Percentiles rank a stretch among this genome's conserved stretches.
Evolutionary conservation across 1,140 invertebrate genomes (phyloP).

Genomic region (Gonatopus flavifemur): DNA sequence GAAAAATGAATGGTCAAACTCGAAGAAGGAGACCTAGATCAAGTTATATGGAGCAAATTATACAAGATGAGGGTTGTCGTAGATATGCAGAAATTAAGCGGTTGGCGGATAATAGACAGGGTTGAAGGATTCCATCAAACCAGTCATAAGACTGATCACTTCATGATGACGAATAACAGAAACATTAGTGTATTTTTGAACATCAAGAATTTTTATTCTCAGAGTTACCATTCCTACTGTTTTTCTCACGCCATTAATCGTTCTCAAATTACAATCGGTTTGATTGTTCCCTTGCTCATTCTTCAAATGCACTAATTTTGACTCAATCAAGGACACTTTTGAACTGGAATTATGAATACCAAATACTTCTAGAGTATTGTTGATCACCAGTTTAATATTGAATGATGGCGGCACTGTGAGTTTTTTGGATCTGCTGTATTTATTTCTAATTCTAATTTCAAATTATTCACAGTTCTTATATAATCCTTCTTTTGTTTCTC

Average conservation of each 20-base stretch:
- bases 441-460: too few species aligned
- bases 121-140: too few species aligned
- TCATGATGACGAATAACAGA: too few species aligned
- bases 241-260: conserved; percentile 9
- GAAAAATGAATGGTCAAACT: too few species aligned
- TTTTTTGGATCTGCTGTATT: conserved; percentile 37
- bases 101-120: too few species aligned
- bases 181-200: conserved; percentile 6
- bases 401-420: conserved; percentile 38
- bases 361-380: conserved; percentile 26
- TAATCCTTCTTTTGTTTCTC: conserved; percentile 17
- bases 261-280: background rate
- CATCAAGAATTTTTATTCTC: conserved; percentile 5
- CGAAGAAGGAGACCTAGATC: too few species aligned
- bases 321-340: conserved; percentile 28
- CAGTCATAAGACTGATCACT: too few species aligned
- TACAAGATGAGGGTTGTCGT: too few species aligned
- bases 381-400: conserved; percentile 33
- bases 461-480: conserved; percentile 25
- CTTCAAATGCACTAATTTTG: conserved; percentile 29
- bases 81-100: too few species aligned
- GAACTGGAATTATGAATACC: conserved; percentile 34
- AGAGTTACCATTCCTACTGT: conserved; percentile 4
- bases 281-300: background rate
- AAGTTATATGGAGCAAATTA: too few species aligned